Percentiles rank a stretch among this genome's conserved stretches.
phyloP scores from a whole-genome alignment of 2,113 vertebrate genomes.

The Psophia crepitans region DNA sequence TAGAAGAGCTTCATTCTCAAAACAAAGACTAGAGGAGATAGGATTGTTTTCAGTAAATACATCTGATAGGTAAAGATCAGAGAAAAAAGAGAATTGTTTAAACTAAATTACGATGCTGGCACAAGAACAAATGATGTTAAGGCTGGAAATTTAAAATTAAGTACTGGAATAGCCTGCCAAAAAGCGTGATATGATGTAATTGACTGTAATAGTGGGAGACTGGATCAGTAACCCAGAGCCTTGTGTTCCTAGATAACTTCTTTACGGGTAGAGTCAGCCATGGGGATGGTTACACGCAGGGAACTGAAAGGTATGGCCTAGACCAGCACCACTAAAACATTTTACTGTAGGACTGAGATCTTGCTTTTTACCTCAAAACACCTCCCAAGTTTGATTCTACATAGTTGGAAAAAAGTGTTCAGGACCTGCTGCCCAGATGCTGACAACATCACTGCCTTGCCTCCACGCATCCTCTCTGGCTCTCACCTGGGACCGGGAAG shows the following conservation, averaged over 20 bases:
- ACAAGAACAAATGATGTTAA: conserved; percentile 44
- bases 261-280: background rate
- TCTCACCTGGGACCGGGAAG: background rate
- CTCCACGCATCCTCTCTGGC: background rate
- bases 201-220: conserved; percentile 14
- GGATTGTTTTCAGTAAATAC: conserved; percentile 63
- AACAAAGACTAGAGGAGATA: conserved; percentile 61
- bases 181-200: conserved; percentile 23
- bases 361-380: background rate
- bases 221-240: background rate
- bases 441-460: background rate
- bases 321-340: background rate
- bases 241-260: conserved; percentile 13
- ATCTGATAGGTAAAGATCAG: conserved; percentile 62
- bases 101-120: conserved; percentile 30
- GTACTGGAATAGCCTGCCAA: conserved; percentile 28
- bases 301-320: background rate
- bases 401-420: background rate
- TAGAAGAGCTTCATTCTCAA: conserved; percentile 51
- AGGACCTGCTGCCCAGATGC: background rate
- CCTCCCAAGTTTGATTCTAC: background rate
- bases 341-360: background rate
- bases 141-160: conserved; percentile 32
- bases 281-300: background rate
- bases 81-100: conserved; percentile 51